A percentile compares a stretch with the other conserved stretches of the same genome.
phyloP scores from a whole-genome alignment of 2,888 invertebrate species.

The Didymodactylos carnosus region DNA sequence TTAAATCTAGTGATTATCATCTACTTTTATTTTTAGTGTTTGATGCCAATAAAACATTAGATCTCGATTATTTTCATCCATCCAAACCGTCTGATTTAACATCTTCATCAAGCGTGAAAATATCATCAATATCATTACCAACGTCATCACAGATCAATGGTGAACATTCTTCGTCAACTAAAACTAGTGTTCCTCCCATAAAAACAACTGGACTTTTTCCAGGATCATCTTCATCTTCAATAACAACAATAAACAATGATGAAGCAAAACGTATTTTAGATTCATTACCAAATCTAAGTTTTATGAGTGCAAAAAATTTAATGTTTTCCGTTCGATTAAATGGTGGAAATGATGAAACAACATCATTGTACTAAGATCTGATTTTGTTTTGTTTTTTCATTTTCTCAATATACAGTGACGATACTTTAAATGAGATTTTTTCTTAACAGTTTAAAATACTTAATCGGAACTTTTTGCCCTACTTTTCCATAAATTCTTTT shows the following conservation, averaged over 20 bases:
- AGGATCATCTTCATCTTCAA: too few species aligned
- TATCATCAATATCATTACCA: background rate
- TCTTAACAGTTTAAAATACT: too few species aligned
- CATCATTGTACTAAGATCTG: background rate
- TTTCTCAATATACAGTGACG: too few species aligned
- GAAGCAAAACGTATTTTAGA: background rate
- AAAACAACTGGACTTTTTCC: background rate
- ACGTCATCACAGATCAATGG: too few species aligned
- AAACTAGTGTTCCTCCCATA: too few species aligned
- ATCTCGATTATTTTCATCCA: background rate
- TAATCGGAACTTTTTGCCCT: too few species aligned
- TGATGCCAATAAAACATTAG: background rate
- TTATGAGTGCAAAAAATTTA: background rate
- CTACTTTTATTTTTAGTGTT: too few species aligned
- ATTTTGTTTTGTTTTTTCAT: background rate
- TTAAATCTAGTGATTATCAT: too few species aligned
- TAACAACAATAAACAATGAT: background rate
- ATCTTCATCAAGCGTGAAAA: background rate
- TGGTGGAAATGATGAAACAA: background rate
- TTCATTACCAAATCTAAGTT: background rate
- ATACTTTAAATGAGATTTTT: too few species aligned
- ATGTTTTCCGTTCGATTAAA: background rate
- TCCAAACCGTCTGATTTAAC: too few species aligned
- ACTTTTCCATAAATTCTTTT: too few species aligned
- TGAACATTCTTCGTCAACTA: too few species aligned